These are phyloP conservation scores for Chrysotoxum bicinctum DNA, from an alignment of 2,888 invertebrate species.

Conservation along the genomic window DNA sequence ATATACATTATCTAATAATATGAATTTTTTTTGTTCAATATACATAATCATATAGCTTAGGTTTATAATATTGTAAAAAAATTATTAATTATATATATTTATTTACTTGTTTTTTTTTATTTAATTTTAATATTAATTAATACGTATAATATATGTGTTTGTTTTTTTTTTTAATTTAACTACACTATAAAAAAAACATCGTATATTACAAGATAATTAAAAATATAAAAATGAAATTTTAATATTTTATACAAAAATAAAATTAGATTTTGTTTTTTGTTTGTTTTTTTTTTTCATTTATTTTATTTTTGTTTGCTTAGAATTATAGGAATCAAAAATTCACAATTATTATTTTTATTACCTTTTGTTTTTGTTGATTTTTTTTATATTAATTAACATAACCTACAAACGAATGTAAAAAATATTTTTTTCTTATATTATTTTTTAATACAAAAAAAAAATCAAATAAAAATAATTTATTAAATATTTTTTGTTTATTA, in stretches of 20 bases:
- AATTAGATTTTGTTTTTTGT: slow-evolving; percentile 46
- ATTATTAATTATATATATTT: slow-evolving; percentile 70
- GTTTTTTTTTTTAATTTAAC: slow-evolving; percentile 58
- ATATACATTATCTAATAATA: slow-evolving; percentile 52
- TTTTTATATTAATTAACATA: slow-evolving; percentile 39
- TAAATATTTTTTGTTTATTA: slow-evolving; percentile 14
- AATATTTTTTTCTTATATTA: slow-evolving; percentile 21
- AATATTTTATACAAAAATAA: slow-evolving; percentile 71
- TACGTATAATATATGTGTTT: slow-evolving; percentile 72
- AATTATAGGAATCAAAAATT: slow-evolving; percentile 72
- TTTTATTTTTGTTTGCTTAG: slow-evolving; percentile 31
- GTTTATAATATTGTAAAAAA: slow-evolving; percentile 72
- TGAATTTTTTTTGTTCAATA: slow-evolving; percentile 57
- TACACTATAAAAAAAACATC: slow-evolving; percentile 61
- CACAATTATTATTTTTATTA: slow-evolving; percentile 59
- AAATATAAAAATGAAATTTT: slow-evolving; percentile 30
- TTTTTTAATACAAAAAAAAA: slow-evolving; percentile 32
- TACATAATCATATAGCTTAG: slow-evolving; percentile 71
- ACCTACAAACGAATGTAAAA: slow-evolving; percentile 50
- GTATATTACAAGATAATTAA: slow-evolving; percentile 59
- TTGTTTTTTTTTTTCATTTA: background rate
- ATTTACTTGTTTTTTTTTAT: slow-evolving; percentile 38
- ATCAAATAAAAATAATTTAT: slow-evolving; percentile 32
- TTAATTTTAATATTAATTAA: slow-evolving; percentile 50
- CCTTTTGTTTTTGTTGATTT: slow-evolving; percentile 14